Conservation (phyloP, 2,797 vertebrate genomes). For the Pangasius macronema region DNA sequence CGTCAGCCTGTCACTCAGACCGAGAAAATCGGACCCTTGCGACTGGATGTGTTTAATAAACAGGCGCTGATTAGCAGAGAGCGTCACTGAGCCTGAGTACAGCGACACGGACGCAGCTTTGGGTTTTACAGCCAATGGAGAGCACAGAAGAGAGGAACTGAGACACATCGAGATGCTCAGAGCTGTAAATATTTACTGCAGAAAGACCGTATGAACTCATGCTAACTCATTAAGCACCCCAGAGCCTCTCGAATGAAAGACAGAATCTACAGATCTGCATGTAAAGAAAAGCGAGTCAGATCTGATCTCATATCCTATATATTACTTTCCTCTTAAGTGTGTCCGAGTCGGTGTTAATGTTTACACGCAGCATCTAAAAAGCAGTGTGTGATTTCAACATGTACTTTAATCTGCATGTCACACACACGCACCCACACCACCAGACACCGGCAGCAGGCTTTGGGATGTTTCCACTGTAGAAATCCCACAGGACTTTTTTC, state of each 20-base stretch:
- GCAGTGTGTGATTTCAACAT: neutral
- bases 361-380: neutral
- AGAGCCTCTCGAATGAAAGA: neutral
- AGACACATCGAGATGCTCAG: neutral
- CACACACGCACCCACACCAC: neutral
- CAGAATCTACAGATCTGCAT: neutral
- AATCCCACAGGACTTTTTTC: neutral
- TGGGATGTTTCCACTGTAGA: neutral
- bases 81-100: neutral
- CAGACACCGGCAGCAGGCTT: neutral
- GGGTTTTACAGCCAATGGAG: neutral
- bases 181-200: constrained; percentile 3
- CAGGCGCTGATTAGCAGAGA: constrained; percentile 29
- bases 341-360: neutral
- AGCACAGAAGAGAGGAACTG: neutral
- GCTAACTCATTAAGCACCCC: neutral
- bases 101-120: neutral
- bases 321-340: neutral
- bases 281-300: neutral
- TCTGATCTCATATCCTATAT: too few species aligned
- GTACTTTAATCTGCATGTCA: neutral
- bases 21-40: constrained; percentile 23
- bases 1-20: constrained; percentile 36
- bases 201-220: neutral
- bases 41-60: constrained; percentile 44